phyloP scores from a whole-genome alignment of 2,113 vertebrate species.

The Hippolais icterina region DNA sequence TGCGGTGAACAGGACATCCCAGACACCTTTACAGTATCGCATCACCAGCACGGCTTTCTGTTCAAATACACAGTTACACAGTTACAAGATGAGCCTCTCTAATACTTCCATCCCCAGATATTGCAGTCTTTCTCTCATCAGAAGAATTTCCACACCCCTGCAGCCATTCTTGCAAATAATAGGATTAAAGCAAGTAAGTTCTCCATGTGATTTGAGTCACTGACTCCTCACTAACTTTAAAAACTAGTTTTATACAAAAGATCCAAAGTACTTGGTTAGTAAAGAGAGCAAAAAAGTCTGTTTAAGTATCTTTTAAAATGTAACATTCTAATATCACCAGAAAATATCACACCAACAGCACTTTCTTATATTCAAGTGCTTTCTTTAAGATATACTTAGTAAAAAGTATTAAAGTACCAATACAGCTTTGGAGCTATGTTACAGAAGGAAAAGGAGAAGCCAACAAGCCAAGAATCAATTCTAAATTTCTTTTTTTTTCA shows the following conservation, averaged over 20 bases:
- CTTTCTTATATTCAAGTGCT: not conserved
- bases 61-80: not conserved
- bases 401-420: not conserved
- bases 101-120: not conserved
- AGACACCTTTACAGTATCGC: not conserved
- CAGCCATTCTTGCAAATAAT: not conserved
- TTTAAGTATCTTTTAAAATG: not conserved
- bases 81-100: not conserved
- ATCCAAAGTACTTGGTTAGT: not conserved
- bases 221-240: not conserved
- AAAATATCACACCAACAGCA: not conserved
- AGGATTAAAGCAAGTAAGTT: not conserved
- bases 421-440: not conserved
- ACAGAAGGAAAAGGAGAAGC: not conserved
- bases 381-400: not conserved
- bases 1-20: not conserved
- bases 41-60: fast-evolving
- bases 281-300: not conserved
- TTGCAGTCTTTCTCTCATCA: not conserved
- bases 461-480: not conserved
- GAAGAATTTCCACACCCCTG: not conserved
- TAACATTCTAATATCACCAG: not conserved
- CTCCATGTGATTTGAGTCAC: not conserved
- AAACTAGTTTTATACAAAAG: not conserved
- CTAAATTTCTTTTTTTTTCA: not conserved